Base-by-base conservation (phyloP, 1,140 invertebrate species). In the Zaprionus inermis region DNA sequence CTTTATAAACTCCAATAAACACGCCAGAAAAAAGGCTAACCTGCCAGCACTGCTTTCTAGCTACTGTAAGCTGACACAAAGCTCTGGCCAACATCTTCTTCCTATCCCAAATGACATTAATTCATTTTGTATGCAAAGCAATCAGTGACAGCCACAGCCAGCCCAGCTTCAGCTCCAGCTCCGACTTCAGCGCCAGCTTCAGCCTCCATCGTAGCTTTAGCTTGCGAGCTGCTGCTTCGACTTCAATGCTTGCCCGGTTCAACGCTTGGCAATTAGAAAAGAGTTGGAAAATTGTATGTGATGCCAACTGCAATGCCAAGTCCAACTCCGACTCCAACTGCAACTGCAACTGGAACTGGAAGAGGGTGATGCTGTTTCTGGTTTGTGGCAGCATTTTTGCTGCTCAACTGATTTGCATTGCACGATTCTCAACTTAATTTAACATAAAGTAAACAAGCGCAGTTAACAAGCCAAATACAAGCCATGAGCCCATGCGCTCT, bases 351-450 rank as follows among this genome's bases (percentile, higher is more conserved):
- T 38, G 3, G 2, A 2, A 44, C 38, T 44, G 67, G 16, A 18
- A 36, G 76, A 73, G 36, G 49, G 38, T 59, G 55, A 52, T 58
- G 70, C 44, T 58, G 65, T 49, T 49, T 18, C 44, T 49, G 44
- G 44, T 49, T 51, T 54, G 49, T 30, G 36, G 52, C 57, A 49
- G 82, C 70, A 77, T 88, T 86, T 79, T 79, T 44, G 38, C 38
- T 44, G n/a, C 72, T 28, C 24, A 75, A 76, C 89, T 91, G 89
- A 91, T 91, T 91, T 91, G 89, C 89, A 91, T 91, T 89, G 89
- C 89, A 91, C 89, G 89, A 91, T 90, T 91, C 78, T 91, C 81
- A 91, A 91, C 89, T 91, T 91, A 91, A 91, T 91, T 91, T 91
- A 91, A 91, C 89, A 91, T 91, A 91, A 91, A 91, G 89, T 91